Conservation (phyloP, 2,113 vertebrate genomes). For the Semnornis frantzii region DNA sequence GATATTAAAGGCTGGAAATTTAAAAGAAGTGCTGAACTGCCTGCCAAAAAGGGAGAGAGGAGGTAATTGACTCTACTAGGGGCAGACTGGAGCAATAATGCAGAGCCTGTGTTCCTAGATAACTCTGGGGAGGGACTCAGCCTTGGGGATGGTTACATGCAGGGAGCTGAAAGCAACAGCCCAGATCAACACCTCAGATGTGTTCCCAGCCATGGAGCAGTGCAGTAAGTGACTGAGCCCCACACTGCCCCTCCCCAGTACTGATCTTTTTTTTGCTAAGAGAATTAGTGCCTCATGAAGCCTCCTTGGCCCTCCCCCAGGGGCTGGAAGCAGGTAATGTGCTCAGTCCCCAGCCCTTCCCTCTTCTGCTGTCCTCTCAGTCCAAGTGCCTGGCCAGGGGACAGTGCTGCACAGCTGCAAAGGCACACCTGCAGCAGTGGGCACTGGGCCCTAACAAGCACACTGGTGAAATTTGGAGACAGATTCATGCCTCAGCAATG, state of each 20-base stretch:
- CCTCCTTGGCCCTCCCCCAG: background rate
- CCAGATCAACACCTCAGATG: background rate
- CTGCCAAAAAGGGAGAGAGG: constrained; percentile 30
- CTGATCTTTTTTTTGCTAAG: background rate
- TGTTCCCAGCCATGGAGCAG: background rate
- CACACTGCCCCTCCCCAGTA: background rate
- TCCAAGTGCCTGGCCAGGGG: background rate
- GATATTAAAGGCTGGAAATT: constrained; percentile 25
- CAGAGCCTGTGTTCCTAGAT: constrained; percentile 27
- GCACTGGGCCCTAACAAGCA: background rate
- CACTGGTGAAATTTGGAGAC: background rate
- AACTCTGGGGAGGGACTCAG: background rate
- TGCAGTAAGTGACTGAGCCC: background rate
- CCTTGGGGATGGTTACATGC: background rate
- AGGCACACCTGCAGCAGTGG: background rate
- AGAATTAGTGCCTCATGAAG: background rate
- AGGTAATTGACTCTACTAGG: constrained; percentile 50
- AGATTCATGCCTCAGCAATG: background rate
- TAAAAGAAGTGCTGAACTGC: constrained; percentile 31
- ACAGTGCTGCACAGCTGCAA: background rate
- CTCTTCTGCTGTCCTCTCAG: background rate
- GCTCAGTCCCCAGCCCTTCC: background rate
- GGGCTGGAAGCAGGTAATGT: background rate
- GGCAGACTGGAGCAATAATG: background rate
- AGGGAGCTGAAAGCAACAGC: background rate